Evolutionary conservation across 2,797 vertebrate species (phyloP).

Genomic region (Distichodus sexfasciatus): DNA sequence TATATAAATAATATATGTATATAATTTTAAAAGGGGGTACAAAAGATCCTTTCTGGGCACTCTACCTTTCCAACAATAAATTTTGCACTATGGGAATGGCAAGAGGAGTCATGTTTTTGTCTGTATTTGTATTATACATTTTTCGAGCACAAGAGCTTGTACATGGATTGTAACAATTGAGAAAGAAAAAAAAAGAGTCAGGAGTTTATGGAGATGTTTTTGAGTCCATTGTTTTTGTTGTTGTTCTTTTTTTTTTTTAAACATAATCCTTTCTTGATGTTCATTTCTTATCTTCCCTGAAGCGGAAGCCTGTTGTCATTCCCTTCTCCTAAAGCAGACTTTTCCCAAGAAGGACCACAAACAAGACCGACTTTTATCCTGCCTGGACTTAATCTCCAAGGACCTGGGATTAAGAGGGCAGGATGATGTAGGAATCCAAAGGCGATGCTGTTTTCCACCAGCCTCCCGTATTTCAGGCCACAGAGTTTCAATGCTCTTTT

Average conservation of each 20-base stretch:
- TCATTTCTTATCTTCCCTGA: conserved; percentile 61
- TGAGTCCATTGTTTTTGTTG: conserved; percentile 52
- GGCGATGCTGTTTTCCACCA: conserved; percentile 3
- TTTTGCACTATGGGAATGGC: conserved; percentile 87
- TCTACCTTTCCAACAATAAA: conserved; percentile 86
- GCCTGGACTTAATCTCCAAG: conserved; percentile 11
- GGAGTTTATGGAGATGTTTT: conserved; percentile 64
- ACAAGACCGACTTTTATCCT: conserved; percentile 38
- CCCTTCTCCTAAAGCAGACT: conserved; percentile 52
- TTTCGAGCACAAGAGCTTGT: conserved; percentile 78
- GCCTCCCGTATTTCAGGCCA: background rate
- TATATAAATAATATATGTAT: conserved; percentile 83
- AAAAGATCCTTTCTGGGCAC: conserved; percentile 78
- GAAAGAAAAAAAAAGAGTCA: conserved; percentile 63
- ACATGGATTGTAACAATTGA: conserved; percentile 61
- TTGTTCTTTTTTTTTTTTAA: conserved; percentile 57
- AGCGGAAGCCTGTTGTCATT: conserved; percentile 73
- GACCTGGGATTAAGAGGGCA: conserved; percentile 1
- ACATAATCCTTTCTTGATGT: conserved; percentile 71
- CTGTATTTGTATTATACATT: conserved; percentile 66
- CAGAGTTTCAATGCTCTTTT: conserved; percentile 50
- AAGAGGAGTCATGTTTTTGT: conserved; percentile 75
- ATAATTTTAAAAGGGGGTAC: conserved; percentile 69
- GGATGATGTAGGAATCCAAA: background rate
- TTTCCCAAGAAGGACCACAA: conserved; percentile 59